Conservation (phyloP, 2,888 invertebrate genomes). For the Scaptomyza polygonia region DNA sequence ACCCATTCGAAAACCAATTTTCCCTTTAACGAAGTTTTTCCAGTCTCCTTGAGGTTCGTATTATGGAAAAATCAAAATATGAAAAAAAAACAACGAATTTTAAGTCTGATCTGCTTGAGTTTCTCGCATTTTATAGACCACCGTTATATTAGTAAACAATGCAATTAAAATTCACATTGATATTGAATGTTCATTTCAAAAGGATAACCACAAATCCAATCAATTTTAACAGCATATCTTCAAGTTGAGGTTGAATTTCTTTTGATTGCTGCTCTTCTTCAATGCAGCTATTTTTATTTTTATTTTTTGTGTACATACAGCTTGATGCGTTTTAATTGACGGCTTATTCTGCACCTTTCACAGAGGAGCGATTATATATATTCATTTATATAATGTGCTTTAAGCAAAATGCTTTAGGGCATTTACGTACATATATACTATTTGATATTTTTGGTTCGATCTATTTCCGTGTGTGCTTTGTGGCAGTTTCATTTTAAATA, state of each 20-base stretch:
- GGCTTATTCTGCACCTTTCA: constrained; percentile 58
- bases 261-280: background rate
- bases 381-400: constrained; percentile 27
- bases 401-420: constrained; percentile 28
- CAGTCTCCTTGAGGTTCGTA: no score
- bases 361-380: background rate
- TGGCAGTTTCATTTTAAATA: constrained; percentile 53
- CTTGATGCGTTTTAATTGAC: constrained; percentile 70
- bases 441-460: constrained; percentile 38
- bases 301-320: constrained; percentile 20
- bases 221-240: constrained; percentile 22
- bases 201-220: background rate
- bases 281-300: background rate
- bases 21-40: no score
- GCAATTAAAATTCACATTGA: no score
- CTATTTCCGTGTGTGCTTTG: constrained; percentile 57
- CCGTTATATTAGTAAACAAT: no score
- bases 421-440: background rate
- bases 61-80: no score
- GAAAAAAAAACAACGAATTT: no score
- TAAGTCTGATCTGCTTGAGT: no score
- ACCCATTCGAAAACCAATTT: no score
- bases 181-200: no score
- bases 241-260: background rate
- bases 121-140: no score